Evolutionary conservation across 2,113 vertebrate genomes (phyloP), one percentile per base, ranked within the genome.

Genomic region (Cyanocitta stelleri): DNA sequence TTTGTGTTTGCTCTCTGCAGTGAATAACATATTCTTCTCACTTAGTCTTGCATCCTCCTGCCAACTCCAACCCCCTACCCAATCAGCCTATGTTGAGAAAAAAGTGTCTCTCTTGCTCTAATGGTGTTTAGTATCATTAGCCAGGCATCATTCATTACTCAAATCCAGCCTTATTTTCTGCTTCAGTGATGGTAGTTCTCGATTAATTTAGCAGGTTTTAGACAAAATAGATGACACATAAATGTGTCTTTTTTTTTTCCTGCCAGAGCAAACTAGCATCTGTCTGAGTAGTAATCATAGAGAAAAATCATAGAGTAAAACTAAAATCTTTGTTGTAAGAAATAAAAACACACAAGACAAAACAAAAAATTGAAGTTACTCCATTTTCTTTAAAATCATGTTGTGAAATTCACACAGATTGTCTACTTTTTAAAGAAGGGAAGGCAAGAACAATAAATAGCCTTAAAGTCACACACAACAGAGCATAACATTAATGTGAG

Each of bases 121-220:
- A 87, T 90, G 62, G 48, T 67, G 59, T 71, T 91, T 68, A 83
- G 64, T 94, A 81, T 97, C 94, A 97, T 95, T 93, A 94, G 67
- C 41, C 16, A 91, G 74, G 44, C 87, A 85, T 86, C 59, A 90
- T 66, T 93, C 85, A 94, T 96, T 93, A 71, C 66, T 71, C 72
- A 87, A 93, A 92, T 93, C 37, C 94, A 71, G 62, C 80, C 56
- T 92, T 93, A 90, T 90, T 97, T 96, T 96, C 94, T 96, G 92
- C 92, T 95, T 94, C 95, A 68, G 22, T 74, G 63, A 24, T 77
- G 62, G 94, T 85, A 96, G 55, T 83, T 97, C 88, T 92, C 87
- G 91, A 95, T 97, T 97, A 97, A 97, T 95, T 92, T 94, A 94
- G 66, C 55, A 95, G 81, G 51, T 77, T 95, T 93, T 79, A 95